phyloP scores from a whole-genome alignment of 2,113 vertebrate species.

The Vulpes lagopus region DNA sequence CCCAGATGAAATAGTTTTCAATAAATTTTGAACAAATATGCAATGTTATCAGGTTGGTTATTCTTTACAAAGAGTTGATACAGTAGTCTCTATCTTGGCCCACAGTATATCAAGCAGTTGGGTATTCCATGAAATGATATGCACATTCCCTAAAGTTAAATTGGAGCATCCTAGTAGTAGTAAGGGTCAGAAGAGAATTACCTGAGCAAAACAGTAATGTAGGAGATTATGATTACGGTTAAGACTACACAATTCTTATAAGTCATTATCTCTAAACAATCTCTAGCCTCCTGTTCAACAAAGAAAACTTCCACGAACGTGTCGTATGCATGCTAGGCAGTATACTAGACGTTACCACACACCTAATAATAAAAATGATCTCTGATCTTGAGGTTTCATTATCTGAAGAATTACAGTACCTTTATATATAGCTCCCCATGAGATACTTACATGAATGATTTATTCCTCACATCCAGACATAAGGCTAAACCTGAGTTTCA shows the following conservation, averaged over 20 bases:
- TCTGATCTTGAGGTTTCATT: neutral
- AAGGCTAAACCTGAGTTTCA: neutral
- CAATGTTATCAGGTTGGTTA: neutral
- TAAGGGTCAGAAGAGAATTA: neutral
- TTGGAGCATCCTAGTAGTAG: neutral
- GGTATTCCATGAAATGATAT: neutral
- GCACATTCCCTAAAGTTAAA: neutral
- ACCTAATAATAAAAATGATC: neutral
- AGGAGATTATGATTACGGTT: neutral
- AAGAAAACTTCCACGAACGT: neutral
- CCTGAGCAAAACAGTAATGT: neutral
- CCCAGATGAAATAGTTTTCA: neutral
- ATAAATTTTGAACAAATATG: neutral
- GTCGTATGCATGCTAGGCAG: neutral
- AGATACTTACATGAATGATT: neutral
- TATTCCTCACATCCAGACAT: neutral
- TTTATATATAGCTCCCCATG: neutral
- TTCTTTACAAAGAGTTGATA: neutral
- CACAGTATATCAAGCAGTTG: neutral
- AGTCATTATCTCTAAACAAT: neutral
- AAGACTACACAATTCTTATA: neutral
- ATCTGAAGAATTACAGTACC: neutral
- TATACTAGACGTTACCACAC: neutral
- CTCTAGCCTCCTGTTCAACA: neutral
- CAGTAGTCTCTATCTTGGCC: neutral